Conservation (phyloP, 2,113 vertebrate genomes). For the Zosterops japonicus region DNA sequence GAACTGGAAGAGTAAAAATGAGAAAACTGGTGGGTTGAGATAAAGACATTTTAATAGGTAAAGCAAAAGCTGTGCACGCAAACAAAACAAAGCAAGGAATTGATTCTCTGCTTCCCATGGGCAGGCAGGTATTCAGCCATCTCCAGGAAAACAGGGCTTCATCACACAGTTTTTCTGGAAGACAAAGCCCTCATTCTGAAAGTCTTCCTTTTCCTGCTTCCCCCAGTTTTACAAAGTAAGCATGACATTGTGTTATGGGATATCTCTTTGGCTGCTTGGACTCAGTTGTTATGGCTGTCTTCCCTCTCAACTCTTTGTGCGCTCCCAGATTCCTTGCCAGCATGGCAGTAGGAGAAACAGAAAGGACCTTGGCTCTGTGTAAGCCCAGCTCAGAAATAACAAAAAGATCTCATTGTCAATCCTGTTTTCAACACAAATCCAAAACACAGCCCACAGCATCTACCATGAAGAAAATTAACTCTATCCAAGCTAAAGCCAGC, state of each 20-base stretch:
- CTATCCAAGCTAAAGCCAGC: background rate
- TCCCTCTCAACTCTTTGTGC: background rate
- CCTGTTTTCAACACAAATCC: background rate
- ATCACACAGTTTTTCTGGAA: background rate
- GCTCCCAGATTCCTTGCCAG: background rate
- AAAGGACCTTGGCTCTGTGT: background rate
- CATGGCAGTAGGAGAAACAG: background rate
- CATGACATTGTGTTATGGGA: too few relatives aligned
- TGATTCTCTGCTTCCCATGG: background rate
- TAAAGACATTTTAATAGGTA: background rate
- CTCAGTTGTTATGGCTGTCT: background rate
- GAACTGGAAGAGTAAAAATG: background rate
- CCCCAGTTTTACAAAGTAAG: background rate
- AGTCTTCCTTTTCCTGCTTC: background rate
- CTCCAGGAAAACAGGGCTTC: background rate
- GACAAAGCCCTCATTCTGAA: background rate
- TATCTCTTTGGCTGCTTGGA: background rate
- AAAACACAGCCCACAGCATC: background rate
- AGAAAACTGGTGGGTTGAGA: background rate
- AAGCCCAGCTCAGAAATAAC: background rate
- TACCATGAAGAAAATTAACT: background rate
- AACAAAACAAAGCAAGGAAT: background rate
- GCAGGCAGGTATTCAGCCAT: background rate
- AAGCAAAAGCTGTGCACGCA: accelerated
- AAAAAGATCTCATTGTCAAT: background rate